phyloP scores from a whole-genome alignment of 2,797 vertebrate genomes.

The Simalia tracyae region DNA sequence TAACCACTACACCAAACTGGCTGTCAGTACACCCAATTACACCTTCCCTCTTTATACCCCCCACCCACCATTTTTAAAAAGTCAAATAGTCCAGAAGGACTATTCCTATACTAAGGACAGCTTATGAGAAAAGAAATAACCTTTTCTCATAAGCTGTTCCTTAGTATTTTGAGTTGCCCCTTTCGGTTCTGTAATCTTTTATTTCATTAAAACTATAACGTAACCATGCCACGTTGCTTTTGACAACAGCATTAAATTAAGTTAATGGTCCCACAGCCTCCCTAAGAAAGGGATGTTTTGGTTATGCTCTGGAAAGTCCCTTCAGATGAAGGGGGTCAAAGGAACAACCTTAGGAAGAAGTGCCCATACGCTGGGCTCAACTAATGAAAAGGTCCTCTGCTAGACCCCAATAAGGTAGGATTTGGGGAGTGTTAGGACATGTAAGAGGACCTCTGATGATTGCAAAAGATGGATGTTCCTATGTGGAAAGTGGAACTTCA shows the following conservation, averaged over 20 bases:
- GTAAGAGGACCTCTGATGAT: neutral
- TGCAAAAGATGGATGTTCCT: neutral
- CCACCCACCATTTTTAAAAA: neutral
- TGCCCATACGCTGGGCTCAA: neutral
- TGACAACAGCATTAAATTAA: neutral
- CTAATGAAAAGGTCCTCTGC: neutral
- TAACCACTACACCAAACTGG: neutral
- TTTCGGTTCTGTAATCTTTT: neutral
- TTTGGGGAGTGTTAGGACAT: neutral
- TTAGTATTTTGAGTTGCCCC: neutral
- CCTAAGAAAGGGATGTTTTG: neutral
- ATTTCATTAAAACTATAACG: neutral
- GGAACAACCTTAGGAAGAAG: neutral
- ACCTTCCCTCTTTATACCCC: neutral
- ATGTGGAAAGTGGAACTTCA: neutral
- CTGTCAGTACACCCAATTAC: neutral
- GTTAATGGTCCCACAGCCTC: neutral
- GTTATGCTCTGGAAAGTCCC: neutral
- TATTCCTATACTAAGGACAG: too few species aligned
- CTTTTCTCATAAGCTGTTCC: neutral
- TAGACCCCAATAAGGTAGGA: neutral
- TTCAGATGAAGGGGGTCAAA: neutral
- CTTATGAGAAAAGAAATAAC: neutral
- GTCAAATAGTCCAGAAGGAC: neutral
- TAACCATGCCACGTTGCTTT: neutral